These are phyloP conservation scores for Pristiophorus japonicus DNA, from an alignment of 2,113 vertebrate species.

Conservation along the genomic window DNA sequence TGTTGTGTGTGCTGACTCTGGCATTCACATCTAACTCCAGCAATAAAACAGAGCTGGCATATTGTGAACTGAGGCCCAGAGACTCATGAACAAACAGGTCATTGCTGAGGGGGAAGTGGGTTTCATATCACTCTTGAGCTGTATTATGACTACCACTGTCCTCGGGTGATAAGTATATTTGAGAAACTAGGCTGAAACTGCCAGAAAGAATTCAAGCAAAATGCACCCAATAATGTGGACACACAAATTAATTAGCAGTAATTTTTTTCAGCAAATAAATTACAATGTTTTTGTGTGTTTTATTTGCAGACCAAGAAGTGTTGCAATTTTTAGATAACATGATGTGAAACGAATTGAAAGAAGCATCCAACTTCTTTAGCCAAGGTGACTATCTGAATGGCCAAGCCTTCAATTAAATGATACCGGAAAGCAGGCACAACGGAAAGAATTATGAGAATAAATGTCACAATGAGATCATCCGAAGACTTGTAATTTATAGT, in stretches of 20 bases:
- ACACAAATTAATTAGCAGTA: not conserved
- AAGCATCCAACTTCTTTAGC: conserved; percentile 22
- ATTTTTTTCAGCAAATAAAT: not conserved
- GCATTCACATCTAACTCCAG: not conserved
- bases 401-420: conserved; percentile 44
- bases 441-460: not conserved
- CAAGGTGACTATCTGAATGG: conserved; percentile 44
- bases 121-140: not conserved
- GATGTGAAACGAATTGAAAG: conserved; percentile 32
- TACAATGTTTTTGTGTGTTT: not conserved
- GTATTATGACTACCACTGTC: not conserved
- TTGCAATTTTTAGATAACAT: conserved; percentile 39
- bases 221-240: not conserved
- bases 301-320: conserved; percentile 45
- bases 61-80: not conserved
- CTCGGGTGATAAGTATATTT: not conserved
- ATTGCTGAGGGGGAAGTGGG: not conserved
- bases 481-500: not conserved
- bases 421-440: not conserved
- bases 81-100: not conserved
- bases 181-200: not conserved
- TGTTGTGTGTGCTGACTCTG: not conserved
- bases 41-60: not conserved
- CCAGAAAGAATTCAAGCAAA: not conserved
- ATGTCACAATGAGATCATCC: not conserved